These are phyloP conservation scores for Drosophila nikananu DNA, from an alignment of 1,140 invertebrate genomes.

Conservation along the genomic window DNA sequence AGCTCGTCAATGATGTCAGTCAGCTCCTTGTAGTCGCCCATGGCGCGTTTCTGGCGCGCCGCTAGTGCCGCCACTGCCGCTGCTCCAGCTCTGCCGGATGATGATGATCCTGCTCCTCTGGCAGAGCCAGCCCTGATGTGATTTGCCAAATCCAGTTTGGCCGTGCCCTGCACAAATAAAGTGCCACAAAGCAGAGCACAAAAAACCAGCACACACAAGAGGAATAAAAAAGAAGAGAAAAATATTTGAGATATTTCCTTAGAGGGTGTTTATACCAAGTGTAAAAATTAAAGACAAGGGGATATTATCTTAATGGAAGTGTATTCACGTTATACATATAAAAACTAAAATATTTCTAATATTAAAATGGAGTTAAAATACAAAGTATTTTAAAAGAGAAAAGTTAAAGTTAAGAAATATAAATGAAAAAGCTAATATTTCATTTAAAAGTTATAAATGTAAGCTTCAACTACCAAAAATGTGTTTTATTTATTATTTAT, in stretches of 20 bases:
- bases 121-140: constrained; percentile 58
- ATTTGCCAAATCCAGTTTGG: constrained; percentile 80
- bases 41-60: constrained; percentile 70
- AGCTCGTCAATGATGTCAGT: constrained; percentile 80
- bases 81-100: constrained; percentile 15
- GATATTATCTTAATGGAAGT: neutral
- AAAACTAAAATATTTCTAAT: too few species aligned
- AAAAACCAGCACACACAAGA: constrained; percentile 18
- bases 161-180: constrained; percentile 74
- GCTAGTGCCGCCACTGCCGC: constrained; percentile 25
- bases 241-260: constrained; percentile 75
- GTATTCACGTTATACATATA: neutral
- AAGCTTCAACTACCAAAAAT: neutral
- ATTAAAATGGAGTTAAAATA: too few species aligned
- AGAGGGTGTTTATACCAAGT: constrained; percentile 27
- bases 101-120: constrained; percentile 29
- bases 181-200: constrained; percentile 54
- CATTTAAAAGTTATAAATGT: too few species aligned
- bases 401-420: too few species aligned
- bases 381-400: too few species aligned
- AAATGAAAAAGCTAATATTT: too few species aligned
- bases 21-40: constrained; percentile 78
- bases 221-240: constrained; percentile 28
- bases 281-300: neutral
- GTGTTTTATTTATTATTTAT: neutral